Evolutionary conservation across 2,797 vertebrate species (phyloP).

Genomic region (Allobates femoralis): DNA sequence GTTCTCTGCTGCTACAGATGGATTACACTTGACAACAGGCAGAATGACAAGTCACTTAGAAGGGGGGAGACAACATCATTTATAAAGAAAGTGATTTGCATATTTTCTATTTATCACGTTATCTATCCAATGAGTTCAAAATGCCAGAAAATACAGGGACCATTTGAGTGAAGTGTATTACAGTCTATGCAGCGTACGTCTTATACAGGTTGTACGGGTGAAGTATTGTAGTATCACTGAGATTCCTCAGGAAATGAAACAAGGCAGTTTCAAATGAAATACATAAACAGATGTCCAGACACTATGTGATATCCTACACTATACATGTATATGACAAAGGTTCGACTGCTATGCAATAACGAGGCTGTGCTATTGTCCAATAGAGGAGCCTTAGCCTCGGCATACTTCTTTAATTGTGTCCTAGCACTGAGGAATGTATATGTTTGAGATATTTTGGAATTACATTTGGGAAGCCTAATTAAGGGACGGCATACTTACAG

Average conservation of each 20-base stretch:
- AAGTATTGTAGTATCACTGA: conserved; percentile 1
- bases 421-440: background rate
- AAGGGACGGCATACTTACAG: background rate
- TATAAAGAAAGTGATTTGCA: too few relatives aligned
- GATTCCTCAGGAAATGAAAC: conserved; percentile 11
- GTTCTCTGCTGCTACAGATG: too few relatives aligned
- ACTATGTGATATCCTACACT: background rate
- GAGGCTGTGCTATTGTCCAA: conserved; percentile 1
- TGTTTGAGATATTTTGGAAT: background rate
- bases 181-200: background rate
- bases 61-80: too few relatives aligned
- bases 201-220: background rate
- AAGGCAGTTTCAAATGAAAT: background rate
- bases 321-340: background rate
- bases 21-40: too few relatives aligned
- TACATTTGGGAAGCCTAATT: background rate
- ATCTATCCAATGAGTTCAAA: too few relatives aligned
- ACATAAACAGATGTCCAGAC: conserved; percentile 15
- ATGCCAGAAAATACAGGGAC: too few relatives aligned
- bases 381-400: background rate
- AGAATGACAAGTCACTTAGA: too few relatives aligned
- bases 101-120: too few relatives aligned
- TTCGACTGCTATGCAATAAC: background rate
- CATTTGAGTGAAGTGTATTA: background rate
- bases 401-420: conserved; percentile 21